Conservation (phyloP, 2,888 invertebrate species). For the Cerceris ruficornis region DNA sequence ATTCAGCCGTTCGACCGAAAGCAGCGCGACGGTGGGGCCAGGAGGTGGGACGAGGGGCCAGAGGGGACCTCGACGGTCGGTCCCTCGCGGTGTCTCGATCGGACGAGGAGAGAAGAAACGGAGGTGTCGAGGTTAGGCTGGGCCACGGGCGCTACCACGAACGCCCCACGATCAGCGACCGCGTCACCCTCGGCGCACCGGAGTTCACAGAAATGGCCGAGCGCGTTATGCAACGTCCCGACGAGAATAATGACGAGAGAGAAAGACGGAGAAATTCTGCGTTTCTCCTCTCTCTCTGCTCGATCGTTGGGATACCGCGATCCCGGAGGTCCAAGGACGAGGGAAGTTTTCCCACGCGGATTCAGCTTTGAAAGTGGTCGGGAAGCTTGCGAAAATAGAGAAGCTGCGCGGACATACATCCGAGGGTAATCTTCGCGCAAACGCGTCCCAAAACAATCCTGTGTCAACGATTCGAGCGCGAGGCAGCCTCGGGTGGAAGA, state of each 20-base stretch:
- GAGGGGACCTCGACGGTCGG: background rate
- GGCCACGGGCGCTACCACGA: conserved; percentile 43
- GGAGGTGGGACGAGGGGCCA: background rate
- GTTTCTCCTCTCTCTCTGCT: no score
- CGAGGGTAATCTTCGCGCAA: no score
- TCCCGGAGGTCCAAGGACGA: no score
- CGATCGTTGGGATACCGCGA: no score
- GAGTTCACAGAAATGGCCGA: conserved; percentile 35
- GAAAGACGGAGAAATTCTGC: no score
- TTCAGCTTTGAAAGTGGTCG: no score
- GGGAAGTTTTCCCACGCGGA: no score
- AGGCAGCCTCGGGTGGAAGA: no score
- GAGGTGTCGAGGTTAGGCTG: conserved; percentile 36
- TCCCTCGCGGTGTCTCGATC: conserved; percentile 1
- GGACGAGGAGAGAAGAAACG: background rate
- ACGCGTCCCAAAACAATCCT: no score
- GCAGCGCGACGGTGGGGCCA: conserved; percentile 28
- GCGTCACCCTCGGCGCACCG: conserved; percentile 43
- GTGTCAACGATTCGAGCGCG: no score
- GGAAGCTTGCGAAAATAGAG: no score
- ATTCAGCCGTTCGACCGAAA: conserved; percentile 73
- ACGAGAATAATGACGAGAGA: conserved; percentile 7
- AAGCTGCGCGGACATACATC: no score
- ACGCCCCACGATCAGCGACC: conserved; percentile 2
- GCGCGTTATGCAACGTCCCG: conserved; percentile 62